phyloP scores from a whole-genome alignment of 1,140 invertebrate genomes.

The Penaeus japonicus region DNA sequence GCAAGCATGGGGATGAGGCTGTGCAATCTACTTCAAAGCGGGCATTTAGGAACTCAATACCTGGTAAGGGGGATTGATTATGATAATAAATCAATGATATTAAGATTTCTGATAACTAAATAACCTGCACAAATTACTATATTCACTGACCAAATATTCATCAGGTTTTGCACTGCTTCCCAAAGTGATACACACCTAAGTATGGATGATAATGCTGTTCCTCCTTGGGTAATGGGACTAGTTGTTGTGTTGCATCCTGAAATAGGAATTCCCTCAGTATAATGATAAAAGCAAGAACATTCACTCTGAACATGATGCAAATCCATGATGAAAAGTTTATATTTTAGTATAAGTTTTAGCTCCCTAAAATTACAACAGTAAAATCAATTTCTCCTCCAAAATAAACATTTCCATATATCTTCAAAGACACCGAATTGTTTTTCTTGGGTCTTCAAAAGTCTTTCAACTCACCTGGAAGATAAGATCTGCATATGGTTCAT shows the following conservation, averaged over 20 bases:
- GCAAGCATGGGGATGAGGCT: neutral
- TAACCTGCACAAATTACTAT: neutral
- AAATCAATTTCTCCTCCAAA: neutral
- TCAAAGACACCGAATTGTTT: neutral
- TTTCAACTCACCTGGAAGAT: slow-evolving; percentile 72
- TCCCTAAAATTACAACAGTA: no score
- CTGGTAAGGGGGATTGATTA: neutral
- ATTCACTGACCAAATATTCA: neutral
- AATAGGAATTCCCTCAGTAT: neutral
- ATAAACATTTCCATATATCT: neutral
- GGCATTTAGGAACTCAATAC: slow-evolving; percentile 54
- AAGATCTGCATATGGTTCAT: slow-evolving; percentile 80
- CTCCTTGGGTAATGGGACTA: slow-evolving; percentile 66
- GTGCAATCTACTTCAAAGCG: slow-evolving; percentile 56
- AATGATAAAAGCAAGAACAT: neutral
- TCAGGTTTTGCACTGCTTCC: neutral
- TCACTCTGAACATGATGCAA: neutral
- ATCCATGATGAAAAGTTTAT: neutral
- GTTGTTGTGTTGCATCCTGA: slow-evolving; percentile 86
- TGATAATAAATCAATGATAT: neutral
- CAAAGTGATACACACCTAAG: slow-evolving; percentile 22
- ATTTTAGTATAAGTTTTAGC: no score
- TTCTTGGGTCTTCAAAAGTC: no score
- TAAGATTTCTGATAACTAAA: no score
- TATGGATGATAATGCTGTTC: slow-evolving; percentile 60